Evolutionary conservation across 1,140 invertebrate species (phyloP), one percentile per base, ranked within the genome.

Genomic region (Drosophila watanabei): DNA sequence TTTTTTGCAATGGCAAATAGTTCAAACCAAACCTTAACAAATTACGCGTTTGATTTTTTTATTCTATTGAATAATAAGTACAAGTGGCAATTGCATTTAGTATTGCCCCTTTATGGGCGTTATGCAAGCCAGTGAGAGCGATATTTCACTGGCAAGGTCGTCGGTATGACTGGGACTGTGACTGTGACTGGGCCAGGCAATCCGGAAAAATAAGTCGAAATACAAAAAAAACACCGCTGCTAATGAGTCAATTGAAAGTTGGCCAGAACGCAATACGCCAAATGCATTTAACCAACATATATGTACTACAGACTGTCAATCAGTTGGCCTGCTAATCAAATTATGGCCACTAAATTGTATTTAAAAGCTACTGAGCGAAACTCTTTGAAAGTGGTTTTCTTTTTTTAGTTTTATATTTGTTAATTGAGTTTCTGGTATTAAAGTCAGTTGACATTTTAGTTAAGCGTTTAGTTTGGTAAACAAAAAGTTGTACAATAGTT

Each of bases 191-290:
- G 68, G 63, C 63, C 68, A 60, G 68, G 68, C 68, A 59, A 59
- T 18, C 66, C 66, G 52, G 66, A 71, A 71, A 72, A 72, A 58
- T 58, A 48, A 48, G 33, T 70, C 13, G 28, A 10, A 54, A 54
- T 24, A 24, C 24, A 56, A 54, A 54, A 18, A n/a, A 39, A 54
- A n/a, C n/a, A 13, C n/a, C n/a, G 10, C 33, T 35, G 41, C 69
- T 57, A 39, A 43, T 48, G 46, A 37, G 39, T 61, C 68, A 75
- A 80, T 63, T 58, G 49, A 80, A 81, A 70, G 59, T 64, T 70
- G 63, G 72, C 72, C 72, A 81, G 71, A 80, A 81, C 78, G 71
- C 78, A 80, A 58, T 39, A 41, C n/a, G 56, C 39, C 32, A 39
- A 59, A 73, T 70, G 62, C 16, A 58, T 37, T 43, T 77, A 43